These are phyloP conservation scores for Ambastaia sidthimunki DNA, from an alignment of 2,797 vertebrate genomes.

Conservation along the genomic window DNA sequence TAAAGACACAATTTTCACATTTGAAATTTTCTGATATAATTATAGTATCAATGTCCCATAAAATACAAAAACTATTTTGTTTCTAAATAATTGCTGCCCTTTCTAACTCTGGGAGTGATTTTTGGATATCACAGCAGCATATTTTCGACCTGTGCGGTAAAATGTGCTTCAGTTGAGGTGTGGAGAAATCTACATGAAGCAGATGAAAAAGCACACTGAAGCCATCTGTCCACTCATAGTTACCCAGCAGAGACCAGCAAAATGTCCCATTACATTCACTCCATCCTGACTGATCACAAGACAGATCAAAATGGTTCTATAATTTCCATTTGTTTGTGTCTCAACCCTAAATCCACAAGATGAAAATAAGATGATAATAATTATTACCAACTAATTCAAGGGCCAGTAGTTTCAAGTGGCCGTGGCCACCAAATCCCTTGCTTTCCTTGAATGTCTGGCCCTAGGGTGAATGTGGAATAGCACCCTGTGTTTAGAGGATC, in stretches of 20 bases:
- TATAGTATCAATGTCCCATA: not conserved
- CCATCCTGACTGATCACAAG: conserved; percentile 73
- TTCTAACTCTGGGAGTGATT: conserved; percentile 52
- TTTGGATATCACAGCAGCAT: conserved; percentile 77
- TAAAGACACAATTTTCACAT: no score
- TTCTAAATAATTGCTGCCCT: not conserved
- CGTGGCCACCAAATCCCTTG: no score
- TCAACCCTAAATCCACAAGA: no score
- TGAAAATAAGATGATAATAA: no score
- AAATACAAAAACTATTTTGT: not conserved
- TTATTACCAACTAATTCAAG: no score
- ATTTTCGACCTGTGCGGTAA: conserved; percentile 81
- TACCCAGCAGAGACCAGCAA: conserved; percentile 85
- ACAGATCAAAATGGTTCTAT: no score
- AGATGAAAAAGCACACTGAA: conserved; percentile 82
- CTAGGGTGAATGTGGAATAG: no score
- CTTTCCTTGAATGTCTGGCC: no score
- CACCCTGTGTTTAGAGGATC: no score
- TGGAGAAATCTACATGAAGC: conserved; percentile 82
- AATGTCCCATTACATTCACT: conserved; percentile 76
- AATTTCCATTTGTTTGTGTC: no score
- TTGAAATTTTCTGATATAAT: no score
- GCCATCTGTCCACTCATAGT: conserved; percentile 83
- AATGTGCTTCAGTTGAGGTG: conserved; percentile 68
- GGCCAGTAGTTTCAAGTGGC: no score